phyloP scores from a whole-genome alignment of 2,113 vertebrate genomes.

The human region GRCh38 chr14:41989001-41989500 shows the following conservation, averaged over 20 bases:
- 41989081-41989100: not conserved
- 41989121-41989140: not conserved
- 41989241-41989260: not conserved
- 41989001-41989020: not conserved
- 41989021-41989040: not conserved
- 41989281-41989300: not conserved
- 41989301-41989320: not conserved
- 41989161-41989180: not conserved
- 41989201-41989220: not conserved
- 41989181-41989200: slow-evolving; percentile 38
- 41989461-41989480: not conserved
- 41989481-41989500: not conserved
- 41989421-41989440: not conserved
- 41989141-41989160: not conserved
- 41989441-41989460: not conserved
- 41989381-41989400: not conserved
- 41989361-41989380: not conserved
- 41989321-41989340: not conserved
- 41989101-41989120: not conserved
- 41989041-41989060: not conserved
- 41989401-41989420: not conserved
- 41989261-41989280: not conserved
- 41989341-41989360: not conserved
- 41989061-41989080: not conserved
- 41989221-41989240: not conserved